These are phyloP conservation scores for Willowsia nigromaculata DNA, from an alignment of 2,888 invertebrate species.

Conservation along the genomic window DNA sequence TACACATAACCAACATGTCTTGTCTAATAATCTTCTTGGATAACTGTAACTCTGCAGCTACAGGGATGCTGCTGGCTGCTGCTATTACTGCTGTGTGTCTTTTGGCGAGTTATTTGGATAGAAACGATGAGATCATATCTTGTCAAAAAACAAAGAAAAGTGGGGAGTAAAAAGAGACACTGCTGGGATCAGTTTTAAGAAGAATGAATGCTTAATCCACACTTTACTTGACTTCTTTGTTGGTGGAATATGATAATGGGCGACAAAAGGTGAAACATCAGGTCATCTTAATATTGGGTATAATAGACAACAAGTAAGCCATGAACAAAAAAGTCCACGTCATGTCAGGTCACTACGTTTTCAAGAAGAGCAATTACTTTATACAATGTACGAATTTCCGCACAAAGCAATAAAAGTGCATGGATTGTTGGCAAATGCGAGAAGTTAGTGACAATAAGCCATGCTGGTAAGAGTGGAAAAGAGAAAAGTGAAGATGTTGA, in stretches of 20 bases:
- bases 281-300: background rate
- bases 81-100: constrained; percentile 21
- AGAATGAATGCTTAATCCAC: constrained; percentile 16
- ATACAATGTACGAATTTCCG: background rate
- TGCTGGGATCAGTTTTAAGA: background rate
- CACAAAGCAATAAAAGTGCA: constrained; percentile 16
- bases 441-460: constrained; percentile 24
- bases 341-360: background rate
- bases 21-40: background rate
- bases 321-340: background rate
- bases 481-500: constrained; percentile 25
- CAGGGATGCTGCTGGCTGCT: background rate
- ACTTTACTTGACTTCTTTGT: background rate
- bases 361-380: constrained; percentile 22
- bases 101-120: background rate
- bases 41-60: no score
- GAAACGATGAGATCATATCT: constrained; percentile 53
- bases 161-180: background rate
- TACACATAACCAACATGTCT: no score
- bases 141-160: constrained; percentile 41
- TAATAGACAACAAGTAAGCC: background rate
- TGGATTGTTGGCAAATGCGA: background rate
- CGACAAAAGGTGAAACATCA: constrained; percentile 30
- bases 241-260: background rate
- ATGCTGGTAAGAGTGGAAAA: background rate